Percentiles rank a stretch among this genome's conserved stretches.
Evolutionary conservation across 2,797 vertebrate species (phyloP).

Genomic region (Chaetodon trifasciatus): DNA sequence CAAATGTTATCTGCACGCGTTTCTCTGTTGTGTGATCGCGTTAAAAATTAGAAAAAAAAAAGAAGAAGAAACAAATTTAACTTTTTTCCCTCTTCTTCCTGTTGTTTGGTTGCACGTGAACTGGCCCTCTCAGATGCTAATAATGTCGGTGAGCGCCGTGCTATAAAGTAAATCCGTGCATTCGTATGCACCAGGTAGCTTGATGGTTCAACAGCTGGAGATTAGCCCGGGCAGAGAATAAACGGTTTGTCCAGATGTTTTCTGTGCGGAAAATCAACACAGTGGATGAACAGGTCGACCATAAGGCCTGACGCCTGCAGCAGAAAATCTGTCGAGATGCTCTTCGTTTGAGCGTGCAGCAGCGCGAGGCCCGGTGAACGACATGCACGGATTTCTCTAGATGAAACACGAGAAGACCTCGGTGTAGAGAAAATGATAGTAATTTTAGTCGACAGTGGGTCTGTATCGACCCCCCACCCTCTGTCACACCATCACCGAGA

Average conservation of each 20-base stretch:
- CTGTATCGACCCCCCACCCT: not conserved
- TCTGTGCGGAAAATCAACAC: slow-evolving; percentile 41
- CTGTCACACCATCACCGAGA: not conserved
- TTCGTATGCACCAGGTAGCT: slow-evolving; percentile 29
- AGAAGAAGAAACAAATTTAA: too few relatives aligned
- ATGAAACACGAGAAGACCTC: not conserved
- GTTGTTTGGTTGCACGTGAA: not conserved
- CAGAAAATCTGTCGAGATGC: slow-evolving; percentile 38
- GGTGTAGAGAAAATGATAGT: not conserved
- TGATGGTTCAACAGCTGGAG: slow-evolving; percentile 37
- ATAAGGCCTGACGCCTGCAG: slow-evolving; percentile 64
- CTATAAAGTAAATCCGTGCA: not conserved
- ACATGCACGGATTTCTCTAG: not conserved
- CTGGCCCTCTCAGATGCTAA: not conserved
- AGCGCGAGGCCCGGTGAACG: slow-evolving; percentile 5
- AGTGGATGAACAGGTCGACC: slow-evolving; percentile 61
- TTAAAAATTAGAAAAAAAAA: too few relatives aligned
- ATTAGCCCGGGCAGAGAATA: slow-evolving; percentile 24
- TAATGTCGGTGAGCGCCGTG: not conserved
- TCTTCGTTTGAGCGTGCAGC: slow-evolving; percentile 1
- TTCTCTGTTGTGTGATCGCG: too few relatives aligned
- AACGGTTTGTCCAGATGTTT: slow-evolving; percentile 63
- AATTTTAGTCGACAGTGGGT: not conserved
- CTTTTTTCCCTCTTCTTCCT: too few relatives aligned
- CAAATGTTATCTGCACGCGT: too few relatives aligned